Base-by-base conservation (phyloP, 2,888 invertebrate species). In the Caenorhabditis plicata region DNA sequence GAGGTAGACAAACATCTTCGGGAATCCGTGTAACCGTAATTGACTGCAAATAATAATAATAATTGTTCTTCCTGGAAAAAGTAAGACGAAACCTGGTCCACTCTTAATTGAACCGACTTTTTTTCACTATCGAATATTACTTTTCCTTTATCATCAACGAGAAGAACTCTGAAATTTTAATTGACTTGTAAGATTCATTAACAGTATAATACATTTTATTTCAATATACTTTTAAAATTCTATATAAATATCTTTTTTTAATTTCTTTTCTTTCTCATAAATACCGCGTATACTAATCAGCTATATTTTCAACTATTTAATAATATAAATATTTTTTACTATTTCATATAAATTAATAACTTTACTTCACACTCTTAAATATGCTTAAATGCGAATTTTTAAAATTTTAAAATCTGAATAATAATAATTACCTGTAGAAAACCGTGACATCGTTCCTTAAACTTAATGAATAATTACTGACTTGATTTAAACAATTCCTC, bases 381-480 rank as follows among this genome's bases (percentile, higher is more conserved):
- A n/a, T n/a, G n/a, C 17, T 8, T 9, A 36, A 13, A 7, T 15
- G 36, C 7, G 7, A 15, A 7, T 17, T 7, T 17, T 36, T 36
- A 9, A 27, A 27, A 27, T 7, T 7, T 9, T 7, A 7, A 27
- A 7, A 27, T 11, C 7, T 22, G 13, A n/a, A 20, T 2, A 22
- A 11, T 19, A 8, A 22, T 11, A 33, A 1, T 23, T 31, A 65
- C 74, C 75, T 57, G 44, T 67, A 75, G 29, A 66, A 64, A 25
- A 75, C 48, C 11, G 35, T 31, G 8, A 56, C 42, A 8, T 52
- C 49, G 1, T 49, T 27, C 32, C 52, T 57, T 35, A 65, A 32
- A 44, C 55, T 68, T 4, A 70, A 48, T 9, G 72, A 66, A 32
- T 64, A 70, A 5, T 68, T 64, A 1, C 66, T 56, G 9, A 55